phyloP scores from a whole-genome alignment of 2,113 vertebrate species.

The Lathamus discolor region DNA sequence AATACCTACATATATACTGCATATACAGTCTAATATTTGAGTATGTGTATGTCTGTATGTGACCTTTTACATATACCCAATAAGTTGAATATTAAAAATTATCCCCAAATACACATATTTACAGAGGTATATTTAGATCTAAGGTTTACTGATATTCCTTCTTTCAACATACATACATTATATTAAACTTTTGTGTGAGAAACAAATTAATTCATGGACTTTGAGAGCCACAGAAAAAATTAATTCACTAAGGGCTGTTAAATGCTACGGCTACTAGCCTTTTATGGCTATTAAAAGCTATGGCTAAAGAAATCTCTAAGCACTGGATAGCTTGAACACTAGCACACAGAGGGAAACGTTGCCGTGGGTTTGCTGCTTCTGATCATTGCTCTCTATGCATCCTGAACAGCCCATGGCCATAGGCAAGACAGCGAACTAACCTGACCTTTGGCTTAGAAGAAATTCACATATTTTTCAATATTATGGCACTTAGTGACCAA shows the following conservation, averaged over 20 bases:
- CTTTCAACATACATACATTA: background rate
- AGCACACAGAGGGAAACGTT: background rate
- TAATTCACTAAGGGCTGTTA: background rate
- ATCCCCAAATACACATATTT: background rate
- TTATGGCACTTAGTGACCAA: background rate
- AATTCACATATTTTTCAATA: slow-evolving; percentile 34
- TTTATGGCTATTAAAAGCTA: background rate
- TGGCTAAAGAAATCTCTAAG: background rate
- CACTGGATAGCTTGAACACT: background rate
- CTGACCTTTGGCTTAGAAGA: slow-evolving; percentile 23
- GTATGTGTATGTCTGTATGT: background rate
- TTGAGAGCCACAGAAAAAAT: background rate
- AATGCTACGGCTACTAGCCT: background rate
- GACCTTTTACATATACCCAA: background rate
- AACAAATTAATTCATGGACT: background rate
- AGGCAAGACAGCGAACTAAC: slow-evolving; percentile 5
- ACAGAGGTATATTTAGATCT: background rate
- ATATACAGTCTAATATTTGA: background rate
- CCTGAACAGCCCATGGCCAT: background rate
- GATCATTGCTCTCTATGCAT: background rate
- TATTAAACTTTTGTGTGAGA: background rate
- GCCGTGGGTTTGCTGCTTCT: background rate
- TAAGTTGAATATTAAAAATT: background rate
- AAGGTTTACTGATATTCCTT: background rate
- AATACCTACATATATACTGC: background rate